phyloP scores from a whole-genome alignment of 2,888 invertebrate genomes.

The Zhuqinia jingwanae region DNA sequence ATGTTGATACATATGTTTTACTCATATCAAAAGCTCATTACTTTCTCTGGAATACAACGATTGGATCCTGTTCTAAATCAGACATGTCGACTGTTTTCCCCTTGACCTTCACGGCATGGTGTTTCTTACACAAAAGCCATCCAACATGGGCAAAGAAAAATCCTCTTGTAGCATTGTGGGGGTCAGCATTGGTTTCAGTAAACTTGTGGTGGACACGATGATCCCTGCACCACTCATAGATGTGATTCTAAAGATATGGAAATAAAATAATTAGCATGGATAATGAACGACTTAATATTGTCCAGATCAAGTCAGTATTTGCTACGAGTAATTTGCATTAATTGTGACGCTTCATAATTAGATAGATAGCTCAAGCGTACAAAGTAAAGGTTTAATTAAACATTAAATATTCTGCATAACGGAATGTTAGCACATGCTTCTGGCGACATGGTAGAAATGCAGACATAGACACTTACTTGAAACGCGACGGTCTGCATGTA shows the following conservation, averaged over 20 bases:
- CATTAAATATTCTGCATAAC: neutral
- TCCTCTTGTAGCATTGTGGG: constrained; percentile 90
- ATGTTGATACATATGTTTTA: no score
- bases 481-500: constrained; percentile 94
- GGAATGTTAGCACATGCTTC: constrained; percentile 8
- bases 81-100: constrained; percentile 92
- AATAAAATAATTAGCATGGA: constrained; percentile 21
- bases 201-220: constrained; percentile 92
- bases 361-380: no score
- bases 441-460: no score
- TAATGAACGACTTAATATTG: no score
- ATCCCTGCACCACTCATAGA: constrained; percentile 92
- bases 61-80: constrained; percentile 92
- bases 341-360: no score
- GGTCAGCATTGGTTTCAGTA: constrained; percentile 92
- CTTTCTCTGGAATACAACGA: constrained; percentile 93
- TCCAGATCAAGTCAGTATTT: no score
- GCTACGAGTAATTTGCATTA: no score
- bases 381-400: no score
- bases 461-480: constrained; percentile 85
- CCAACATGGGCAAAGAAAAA: constrained; percentile 98
- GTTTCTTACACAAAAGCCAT: constrained; percentile 94
- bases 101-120: constrained; percentile 92
- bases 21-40: constrained; percentile 80
- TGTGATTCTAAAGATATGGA: constrained; percentile 86